Conservation (phyloP, 2,888 invertebrate species). For the Siphlonurus alternatus region DNA sequence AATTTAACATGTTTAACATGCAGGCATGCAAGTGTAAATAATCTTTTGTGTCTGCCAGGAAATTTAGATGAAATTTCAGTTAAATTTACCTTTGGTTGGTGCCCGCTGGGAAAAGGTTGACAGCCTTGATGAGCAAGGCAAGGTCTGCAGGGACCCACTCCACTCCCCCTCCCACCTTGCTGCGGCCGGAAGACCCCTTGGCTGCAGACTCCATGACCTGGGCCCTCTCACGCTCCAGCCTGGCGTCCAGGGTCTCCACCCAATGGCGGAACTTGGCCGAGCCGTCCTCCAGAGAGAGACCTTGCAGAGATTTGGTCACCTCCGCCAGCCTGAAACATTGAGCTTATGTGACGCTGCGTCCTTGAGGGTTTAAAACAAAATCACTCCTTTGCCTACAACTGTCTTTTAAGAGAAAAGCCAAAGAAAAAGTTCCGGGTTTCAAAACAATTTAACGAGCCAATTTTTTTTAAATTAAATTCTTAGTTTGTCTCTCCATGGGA, state of each 20-base stretch:
- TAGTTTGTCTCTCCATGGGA: no score
- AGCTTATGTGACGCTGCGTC: no score
- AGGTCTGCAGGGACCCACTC: constrained; percentile 76
- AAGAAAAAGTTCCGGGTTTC: no score
- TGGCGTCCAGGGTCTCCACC: constrained; percentile 52
- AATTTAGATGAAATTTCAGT: no score
- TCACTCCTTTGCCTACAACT: no score
- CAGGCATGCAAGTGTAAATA: no score
- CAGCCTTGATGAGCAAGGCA: constrained; percentile 86
- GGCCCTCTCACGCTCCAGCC: constrained; percentile 40
- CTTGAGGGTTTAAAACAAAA: no score
- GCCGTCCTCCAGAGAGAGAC: constrained; percentile 30
- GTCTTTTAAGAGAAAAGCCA: no score
- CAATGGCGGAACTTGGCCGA: constrained; percentile 47
- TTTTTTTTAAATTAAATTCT: no score
- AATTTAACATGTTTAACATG: no score
- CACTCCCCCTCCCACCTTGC: constrained; percentile 31
- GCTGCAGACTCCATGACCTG: constrained; percentile 25
- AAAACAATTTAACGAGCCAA: no score
- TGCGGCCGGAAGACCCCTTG: constrained; percentile 26
- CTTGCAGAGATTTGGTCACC: constrained; percentile 21
- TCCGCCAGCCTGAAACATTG: constrained; percentile 20
- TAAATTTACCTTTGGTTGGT: constrained; percentile 72
- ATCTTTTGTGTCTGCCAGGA: no score
- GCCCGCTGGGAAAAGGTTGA: constrained; percentile 94